Conservation (phyloP, 2,113 vertebrate genomes). For the Elanus axillaris region DNA sequence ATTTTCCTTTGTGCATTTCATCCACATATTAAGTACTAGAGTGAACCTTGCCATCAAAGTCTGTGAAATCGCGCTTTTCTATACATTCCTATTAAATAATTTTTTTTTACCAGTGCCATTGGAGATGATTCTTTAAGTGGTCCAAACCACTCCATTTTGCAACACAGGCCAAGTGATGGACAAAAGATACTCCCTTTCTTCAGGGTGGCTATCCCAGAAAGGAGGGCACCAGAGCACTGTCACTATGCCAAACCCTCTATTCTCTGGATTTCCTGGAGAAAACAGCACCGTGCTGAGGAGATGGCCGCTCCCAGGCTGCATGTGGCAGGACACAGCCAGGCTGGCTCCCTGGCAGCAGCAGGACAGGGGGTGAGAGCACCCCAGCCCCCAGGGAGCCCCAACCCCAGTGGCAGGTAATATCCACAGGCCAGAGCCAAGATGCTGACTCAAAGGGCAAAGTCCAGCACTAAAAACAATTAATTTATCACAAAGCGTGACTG, state of each 20-base stretch:
- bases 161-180: background rate
- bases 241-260: background rate
- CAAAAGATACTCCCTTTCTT: background rate
- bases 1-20: no score
- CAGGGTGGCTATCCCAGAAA: background rate
- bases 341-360: background rate
- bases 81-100: no score
- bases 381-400: background rate
- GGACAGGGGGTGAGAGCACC: background rate
- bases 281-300: rapidly evolving
- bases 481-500: background rate
- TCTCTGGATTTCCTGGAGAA: background rate
- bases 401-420: background rate
- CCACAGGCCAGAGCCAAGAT: background rate
- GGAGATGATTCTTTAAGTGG: no score
- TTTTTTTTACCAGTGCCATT: no score
- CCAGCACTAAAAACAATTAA: background rate
- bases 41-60: no score
- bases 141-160: no score
- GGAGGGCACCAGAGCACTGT: background rate
- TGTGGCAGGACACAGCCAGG: background rate
- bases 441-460: background rate
- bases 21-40: no score
- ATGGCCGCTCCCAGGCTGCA: background rate
- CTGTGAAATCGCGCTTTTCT: no score